Percentiles rank a stretch among this genome's conserved stretches.
These are phyloP conservation scores for Lypha dubia DNA, from an alignment of 2,888 invertebrate species.

Conservation along the genomic window DNA sequence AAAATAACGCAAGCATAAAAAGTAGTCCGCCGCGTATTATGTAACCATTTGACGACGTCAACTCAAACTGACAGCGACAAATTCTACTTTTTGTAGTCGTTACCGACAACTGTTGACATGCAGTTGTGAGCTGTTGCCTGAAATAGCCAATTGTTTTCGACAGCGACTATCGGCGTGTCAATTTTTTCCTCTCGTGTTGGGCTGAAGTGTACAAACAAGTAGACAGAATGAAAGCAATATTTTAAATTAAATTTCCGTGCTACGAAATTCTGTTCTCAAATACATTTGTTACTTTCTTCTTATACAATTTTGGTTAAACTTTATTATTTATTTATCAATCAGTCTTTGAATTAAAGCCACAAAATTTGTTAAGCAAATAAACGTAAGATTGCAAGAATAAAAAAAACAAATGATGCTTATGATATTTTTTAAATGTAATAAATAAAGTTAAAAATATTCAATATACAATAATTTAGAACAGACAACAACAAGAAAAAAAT, in stretches of 20 bases:
- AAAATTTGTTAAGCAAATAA: conserved; percentile 71
- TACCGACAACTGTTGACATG: too few species aligned
- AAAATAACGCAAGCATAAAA: background rate
- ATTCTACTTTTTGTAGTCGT: too few species aligned
- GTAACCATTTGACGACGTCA: too few species aligned
- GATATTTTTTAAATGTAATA: conserved; percentile 72
- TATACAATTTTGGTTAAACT: conserved; percentile 14
- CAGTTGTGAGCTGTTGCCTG: too few species aligned
- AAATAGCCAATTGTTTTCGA: too few species aligned
- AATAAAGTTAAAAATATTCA: conserved; percentile 73
- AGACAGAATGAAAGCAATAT: background rate
- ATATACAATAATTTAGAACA: conserved; percentile 65
- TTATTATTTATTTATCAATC: conserved; percentile 44
- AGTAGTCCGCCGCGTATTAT: background rate
- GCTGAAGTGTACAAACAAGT: too few species aligned
- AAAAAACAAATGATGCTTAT: conserved; percentile 72
- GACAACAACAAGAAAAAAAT: conserved; percentile 64
- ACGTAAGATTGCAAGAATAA: conserved; percentile 69
- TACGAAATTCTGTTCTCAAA: conserved; percentile 8
- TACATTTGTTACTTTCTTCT: conserved; percentile 7
- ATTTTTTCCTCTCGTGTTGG: too few species aligned
- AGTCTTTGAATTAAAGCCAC: conserved; percentile 64
- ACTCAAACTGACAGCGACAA: too few species aligned
- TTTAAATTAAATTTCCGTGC: conserved; percentile 26
- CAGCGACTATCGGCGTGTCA: too few species aligned